Conservation (phyloP, 2,113 vertebrate species). For the Notiomystis cincta region DNA sequence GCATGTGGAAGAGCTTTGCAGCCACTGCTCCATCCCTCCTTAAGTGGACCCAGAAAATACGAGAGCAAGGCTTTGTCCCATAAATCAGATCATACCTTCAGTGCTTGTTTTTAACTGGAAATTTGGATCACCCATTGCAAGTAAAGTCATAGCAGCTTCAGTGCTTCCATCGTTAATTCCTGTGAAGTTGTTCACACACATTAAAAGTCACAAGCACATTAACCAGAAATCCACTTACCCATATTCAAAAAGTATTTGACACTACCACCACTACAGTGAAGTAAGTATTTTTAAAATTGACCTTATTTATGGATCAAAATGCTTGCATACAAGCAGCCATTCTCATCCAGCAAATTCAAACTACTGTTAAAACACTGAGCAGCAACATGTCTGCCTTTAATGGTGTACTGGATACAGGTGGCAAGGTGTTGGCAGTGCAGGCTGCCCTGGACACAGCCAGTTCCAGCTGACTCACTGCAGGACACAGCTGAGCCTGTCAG, state of each 20-base stretch:
- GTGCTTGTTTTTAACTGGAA: constrained; percentile 62
- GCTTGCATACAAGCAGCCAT: not conserved
- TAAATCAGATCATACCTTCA: constrained; percentile 62
- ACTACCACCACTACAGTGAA: not conserved
- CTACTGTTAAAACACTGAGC: not conserved
- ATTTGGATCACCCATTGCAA: constrained; percentile 82
- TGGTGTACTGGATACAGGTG: not conserved
- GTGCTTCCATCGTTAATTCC: constrained; percentile 80
- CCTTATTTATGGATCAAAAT: not conserved
- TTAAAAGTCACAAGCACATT: not conserved
- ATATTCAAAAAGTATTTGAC: not conserved
- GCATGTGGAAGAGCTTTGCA: not conserved
- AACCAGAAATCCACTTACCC: not conserved
- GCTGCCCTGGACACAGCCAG: not conserved
- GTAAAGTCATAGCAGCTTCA: constrained; percentile 88
- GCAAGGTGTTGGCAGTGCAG: not conserved
- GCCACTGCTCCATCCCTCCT: not conserved
- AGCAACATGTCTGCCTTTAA: not conserved
- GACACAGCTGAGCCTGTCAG: not conserved
- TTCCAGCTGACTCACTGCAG: not conserved
- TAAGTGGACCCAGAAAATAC: not conserved
- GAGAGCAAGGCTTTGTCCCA: not conserved
- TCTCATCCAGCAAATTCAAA: not conserved
- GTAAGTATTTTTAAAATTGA: rapidly evolving
- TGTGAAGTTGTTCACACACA: constrained; percentile 26